Conservation (phyloP, 2,113 vertebrate genomes). For the Caloenas nicobarica region DNA sequence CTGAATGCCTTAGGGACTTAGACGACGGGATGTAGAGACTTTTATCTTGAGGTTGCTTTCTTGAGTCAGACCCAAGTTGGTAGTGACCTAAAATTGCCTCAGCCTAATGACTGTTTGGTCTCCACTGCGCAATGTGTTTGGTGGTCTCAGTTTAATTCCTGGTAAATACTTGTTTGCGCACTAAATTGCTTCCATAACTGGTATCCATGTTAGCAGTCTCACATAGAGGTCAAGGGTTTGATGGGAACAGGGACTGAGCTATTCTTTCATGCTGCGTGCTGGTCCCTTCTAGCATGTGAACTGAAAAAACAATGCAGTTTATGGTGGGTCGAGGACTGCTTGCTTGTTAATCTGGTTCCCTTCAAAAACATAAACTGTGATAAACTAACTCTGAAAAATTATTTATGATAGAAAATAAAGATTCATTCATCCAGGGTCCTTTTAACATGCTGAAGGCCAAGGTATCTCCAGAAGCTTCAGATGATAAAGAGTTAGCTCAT, state of each 20-base stretch:
- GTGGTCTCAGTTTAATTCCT: conserved; percentile 58
- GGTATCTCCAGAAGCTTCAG: neutral
- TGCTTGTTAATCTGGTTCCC: neutral
- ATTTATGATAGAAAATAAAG: neutral
- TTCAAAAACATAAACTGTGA: neutral
- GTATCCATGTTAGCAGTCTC: conserved; percentile 41
- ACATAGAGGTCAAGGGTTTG: conserved; percentile 48
- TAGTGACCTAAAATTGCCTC: conserved; percentile 64
- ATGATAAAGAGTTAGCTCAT: neutral
- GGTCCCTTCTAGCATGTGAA: neutral
- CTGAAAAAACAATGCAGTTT: neutral
- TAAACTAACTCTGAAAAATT: neutral
- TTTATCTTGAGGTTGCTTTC: conserved; percentile 50
- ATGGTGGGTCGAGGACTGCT: neutral
- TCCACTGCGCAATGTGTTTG: conserved; percentile 42
- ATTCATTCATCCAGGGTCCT: neutral
- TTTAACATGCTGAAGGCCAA: neutral
- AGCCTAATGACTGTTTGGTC: conserved; percentile 35
- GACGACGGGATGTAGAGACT: conserved; percentile 30
- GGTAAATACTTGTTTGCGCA: conserved; percentile 42
- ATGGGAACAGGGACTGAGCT: conserved; percentile 46
- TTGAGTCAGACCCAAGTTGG: conserved; percentile 44
- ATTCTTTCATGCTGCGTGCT: conserved; percentile 7
- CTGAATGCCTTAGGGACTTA: conserved; percentile 52
- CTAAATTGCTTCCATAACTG: conserved; percentile 63